Percentiles rank a stretch among this genome's conserved stretches.
Evolutionary conservation across 2,113 vertebrate species (phyloP).

Genomic region (Papio anubis): DNA sequence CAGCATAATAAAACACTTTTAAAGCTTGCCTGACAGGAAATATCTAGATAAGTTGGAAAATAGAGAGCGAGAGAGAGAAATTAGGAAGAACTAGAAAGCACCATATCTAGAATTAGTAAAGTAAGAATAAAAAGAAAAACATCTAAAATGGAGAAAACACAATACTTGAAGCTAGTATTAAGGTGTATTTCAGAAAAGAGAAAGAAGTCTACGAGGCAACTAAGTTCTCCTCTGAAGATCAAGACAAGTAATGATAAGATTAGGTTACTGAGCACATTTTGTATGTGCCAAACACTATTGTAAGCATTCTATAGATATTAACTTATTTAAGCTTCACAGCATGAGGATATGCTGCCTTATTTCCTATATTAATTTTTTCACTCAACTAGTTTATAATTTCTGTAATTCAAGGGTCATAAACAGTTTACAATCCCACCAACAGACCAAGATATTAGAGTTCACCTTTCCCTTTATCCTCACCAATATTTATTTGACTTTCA

Average conservation of each 20-base stretch:
- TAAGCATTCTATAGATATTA: neutral
- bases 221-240: neutral
- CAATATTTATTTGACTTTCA: neutral
- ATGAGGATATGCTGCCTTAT: neutral
- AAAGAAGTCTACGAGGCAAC: neutral
- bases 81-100: neutral
- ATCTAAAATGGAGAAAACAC: neutral
- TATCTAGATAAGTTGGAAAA: neutral
- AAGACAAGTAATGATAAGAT: neutral
- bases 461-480: neutral
- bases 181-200: neutral
- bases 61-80: neutral
- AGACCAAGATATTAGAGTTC: neutral
- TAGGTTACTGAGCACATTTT: neutral
- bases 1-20: neutral
- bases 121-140: neutral
- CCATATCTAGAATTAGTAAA: neutral
- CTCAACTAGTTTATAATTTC: neutral
- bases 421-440: neutral
- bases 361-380: neutral
- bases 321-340: neutral
- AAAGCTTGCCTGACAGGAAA: neutral
- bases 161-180: neutral
- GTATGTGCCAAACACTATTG: neutral
- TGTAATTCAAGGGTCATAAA: neutral